A percentile compares a stretch with the other conserved stretches of the same genome.
These are phyloP conservation scores for Bucorvus abyssinicus DNA, from an alignment of 2,797 vertebrate species.

Conservation along the genomic window DNA sequence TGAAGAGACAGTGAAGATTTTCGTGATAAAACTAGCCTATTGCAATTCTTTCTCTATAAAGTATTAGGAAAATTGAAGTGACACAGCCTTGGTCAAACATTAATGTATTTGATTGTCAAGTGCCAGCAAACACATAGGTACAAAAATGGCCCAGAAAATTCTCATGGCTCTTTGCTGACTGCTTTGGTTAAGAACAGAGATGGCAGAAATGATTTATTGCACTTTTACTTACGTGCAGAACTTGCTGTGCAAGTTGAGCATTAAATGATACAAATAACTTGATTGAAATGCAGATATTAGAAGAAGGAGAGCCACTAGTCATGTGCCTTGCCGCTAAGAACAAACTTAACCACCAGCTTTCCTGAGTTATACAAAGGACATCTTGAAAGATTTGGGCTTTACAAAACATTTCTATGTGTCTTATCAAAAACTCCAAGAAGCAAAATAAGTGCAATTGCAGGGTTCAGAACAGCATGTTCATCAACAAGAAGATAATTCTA, in stretches of 20 bases:
- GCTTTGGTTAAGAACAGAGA: background rate
- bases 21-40: background rate
- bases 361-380: background rate
- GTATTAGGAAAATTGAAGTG: background rate
- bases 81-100: background rate
- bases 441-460: background rate
- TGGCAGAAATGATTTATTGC: background rate
- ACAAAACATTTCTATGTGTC: background rate
- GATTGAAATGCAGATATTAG: background rate
- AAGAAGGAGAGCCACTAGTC: background rate
- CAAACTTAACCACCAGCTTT: background rate
- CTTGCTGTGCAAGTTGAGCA: background rate
- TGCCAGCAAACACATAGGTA: background rate
- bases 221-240: background rate
- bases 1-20: background rate
- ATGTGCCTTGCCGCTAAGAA: background rate
- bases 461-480: background rate
- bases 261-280: background rate
- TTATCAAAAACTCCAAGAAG: slow-evolving; percentile 19
- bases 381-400: background rate
- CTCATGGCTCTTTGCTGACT: background rate
- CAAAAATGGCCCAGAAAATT: background rate
- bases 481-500: background rate
- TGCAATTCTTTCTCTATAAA: background rate
- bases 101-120: background rate